Base-by-base conservation (phyloP, 2,113 vertebrate genomes). In the Labrus mixtus region DNA sequence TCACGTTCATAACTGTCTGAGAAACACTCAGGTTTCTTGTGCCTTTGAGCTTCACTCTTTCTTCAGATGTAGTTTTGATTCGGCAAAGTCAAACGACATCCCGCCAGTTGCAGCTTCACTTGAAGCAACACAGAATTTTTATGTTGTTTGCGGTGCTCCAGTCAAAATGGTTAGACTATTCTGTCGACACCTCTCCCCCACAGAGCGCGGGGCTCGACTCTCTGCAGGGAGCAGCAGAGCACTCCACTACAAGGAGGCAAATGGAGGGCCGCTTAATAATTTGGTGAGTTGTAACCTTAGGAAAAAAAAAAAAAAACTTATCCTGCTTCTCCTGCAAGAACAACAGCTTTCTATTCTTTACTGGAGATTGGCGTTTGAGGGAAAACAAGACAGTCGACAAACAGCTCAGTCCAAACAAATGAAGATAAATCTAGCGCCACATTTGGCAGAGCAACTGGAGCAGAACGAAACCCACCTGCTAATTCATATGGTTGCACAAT, bases 401-500 rank as follows among this genome's bases (percentile, higher is more conserved):
- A 72, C 36, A 6, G 59, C 37, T 69, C 29, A 56, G 46, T 56
- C 39, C 45, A 50, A 72, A 82, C 53, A 76, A 69, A 88, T 69
- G 45, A 86, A 78, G 68, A 84, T 69, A 17, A 79, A 84, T 74
- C 64, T 68, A 66, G 58, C 65, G 16, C 2, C 59, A 20, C 17
- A 55, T 81, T 74, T 80, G 78, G 79, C 78, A 68, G 55, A 54
- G 43, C 67, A 51, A 71, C 79, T 76, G 65, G 54, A 80, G 61
- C 70, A 23, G 80, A 78, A 75, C 54, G 62, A 68, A 83, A 66
- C 46, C 55, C 83, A 83, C 76, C 77, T 82, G 73, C 56, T 79
- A 79, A 81, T 91, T 87, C 78, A 77, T 80, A 56, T 71, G 75
- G 72, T 55, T 56, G 69, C 51, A 63, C 79, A 73, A 75, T 73